Evolutionary conservation across 2,113 vertebrate species (phyloP).

Genomic region (Peromyscus maniculatus): DNA sequence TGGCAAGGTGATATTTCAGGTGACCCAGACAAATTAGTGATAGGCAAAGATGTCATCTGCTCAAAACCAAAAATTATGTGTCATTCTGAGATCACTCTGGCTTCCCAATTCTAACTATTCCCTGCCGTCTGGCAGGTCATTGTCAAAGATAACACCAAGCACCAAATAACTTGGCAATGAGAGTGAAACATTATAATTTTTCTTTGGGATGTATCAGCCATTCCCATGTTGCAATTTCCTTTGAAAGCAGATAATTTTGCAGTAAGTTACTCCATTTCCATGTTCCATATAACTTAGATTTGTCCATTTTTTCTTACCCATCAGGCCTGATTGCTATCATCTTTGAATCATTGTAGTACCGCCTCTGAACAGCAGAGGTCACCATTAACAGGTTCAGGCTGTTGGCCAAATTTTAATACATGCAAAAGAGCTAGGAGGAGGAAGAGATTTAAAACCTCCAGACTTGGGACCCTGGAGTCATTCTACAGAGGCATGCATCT

Average conservation of each 20-base stretch:
- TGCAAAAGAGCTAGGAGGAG: conserved; percentile 31
- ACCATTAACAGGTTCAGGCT: conserved; percentile 66
- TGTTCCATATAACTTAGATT: conserved; percentile 16
- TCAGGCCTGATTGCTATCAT: background rate
- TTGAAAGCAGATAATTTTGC: background rate
- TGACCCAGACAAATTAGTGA: background rate
- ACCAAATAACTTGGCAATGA: background rate
- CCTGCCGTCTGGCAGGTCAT: background rate
- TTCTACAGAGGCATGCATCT: background rate
- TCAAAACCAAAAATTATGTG: background rate
- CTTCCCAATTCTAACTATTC: background rate
- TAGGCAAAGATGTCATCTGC: background rate
- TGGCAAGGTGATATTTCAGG: conserved; percentile 1
- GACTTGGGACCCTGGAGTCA: conserved; percentile 7
- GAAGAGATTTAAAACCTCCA: background rate
- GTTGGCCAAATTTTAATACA: conserved; percentile 62
- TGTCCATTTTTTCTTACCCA: background rate
- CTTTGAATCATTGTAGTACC: conserved; percentile 58
- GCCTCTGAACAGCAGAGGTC: conserved; percentile 75
- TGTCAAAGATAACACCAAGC: background rate
- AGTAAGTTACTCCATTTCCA: background rate
- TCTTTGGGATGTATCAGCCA: background rate
- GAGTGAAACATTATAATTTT: conserved; percentile 20
- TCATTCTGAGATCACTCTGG: background rate
- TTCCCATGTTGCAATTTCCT: background rate